Conservation (phyloP, 2,888 invertebrate species). For the Agapostemon virescens region DNA sequence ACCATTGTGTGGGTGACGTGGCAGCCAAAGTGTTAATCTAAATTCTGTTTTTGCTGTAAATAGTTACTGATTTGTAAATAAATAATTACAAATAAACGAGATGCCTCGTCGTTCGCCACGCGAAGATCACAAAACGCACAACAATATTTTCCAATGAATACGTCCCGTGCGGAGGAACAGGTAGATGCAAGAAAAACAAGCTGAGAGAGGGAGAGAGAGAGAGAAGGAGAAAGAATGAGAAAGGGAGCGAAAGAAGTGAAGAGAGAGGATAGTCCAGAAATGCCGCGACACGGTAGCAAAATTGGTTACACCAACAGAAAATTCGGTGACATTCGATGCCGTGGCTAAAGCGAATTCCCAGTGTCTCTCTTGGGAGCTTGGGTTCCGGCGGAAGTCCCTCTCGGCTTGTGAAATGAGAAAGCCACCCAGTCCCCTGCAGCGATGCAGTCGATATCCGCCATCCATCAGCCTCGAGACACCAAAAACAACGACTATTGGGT, state of each 20-base stretch:
- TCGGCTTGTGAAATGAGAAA: slow-evolving; percentile 71
- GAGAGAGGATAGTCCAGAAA: slow-evolving; percentile 6
- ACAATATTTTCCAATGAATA: slow-evolving; percentile 25
- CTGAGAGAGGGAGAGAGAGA: neutral
- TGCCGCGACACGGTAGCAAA: slow-evolving; percentile 23
- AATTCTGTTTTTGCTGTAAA: too few relatives aligned
- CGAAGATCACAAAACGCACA: too few relatives aligned
- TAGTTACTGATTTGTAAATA: too few relatives aligned
- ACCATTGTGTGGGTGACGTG: too few relatives aligned
- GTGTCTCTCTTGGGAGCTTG: slow-evolving; percentile 51
- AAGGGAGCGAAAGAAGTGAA: neutral
- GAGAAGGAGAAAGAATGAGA: neutral
- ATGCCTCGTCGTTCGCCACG: too few relatives aligned
- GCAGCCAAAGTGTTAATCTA: too few relatives aligned
- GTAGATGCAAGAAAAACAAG: neutral
- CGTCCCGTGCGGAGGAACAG: neutral
- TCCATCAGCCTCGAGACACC: slow-evolving; percentile 67
- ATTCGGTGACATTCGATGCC: slow-evolving; percentile 52
- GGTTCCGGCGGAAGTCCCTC: slow-evolving; percentile 67
- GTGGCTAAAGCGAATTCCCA: slow-evolving; percentile 60
- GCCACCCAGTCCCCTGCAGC: slow-evolving; percentile 60
- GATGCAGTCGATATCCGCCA: slow-evolving; percentile 69
- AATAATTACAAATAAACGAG: too few relatives aligned
- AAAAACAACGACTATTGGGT: slow-evolving; percentile 61
- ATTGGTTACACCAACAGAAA: slow-evolving; percentile 55